Conservation (phyloP, 2,888 invertebrate species). For the Nyleta sp. region DNA sequence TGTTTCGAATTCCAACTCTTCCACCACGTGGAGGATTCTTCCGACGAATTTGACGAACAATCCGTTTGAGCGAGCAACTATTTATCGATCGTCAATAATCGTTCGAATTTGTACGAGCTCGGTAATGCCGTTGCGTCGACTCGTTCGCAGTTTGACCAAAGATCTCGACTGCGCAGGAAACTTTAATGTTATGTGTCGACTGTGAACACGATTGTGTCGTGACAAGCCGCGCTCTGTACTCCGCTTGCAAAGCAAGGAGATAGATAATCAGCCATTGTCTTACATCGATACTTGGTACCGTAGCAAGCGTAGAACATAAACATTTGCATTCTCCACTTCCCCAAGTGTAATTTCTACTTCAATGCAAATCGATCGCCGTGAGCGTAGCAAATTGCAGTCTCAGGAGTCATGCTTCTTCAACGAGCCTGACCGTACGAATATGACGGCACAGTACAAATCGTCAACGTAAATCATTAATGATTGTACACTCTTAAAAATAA, state of each 20-base stretch:
- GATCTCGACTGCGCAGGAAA: slow-evolving; percentile 17
- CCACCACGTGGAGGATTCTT: too few relatives aligned
- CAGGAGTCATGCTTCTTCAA: slow-evolving; percentile 30
- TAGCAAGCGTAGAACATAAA: slow-evolving; percentile 66
- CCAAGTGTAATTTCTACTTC: slow-evolving; percentile 59
- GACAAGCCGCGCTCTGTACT: slow-evolving; percentile 70
- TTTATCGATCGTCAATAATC: too few relatives aligned
- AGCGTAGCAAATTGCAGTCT: slow-evolving; percentile 44
- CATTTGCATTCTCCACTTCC: slow-evolving; percentile 68
- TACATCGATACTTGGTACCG: slow-evolving; percentile 71
- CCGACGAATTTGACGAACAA: too few relatives aligned
- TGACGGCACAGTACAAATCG: neutral
- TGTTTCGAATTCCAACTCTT: too few relatives aligned
- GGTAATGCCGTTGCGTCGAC: too few relatives aligned
- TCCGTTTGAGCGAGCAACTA: too few relatives aligned
- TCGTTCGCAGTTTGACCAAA: neutral
- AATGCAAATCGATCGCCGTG: slow-evolving; percentile 58
- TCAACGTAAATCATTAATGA: slow-evolving; percentile 1
- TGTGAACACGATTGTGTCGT: slow-evolving; percentile 67
- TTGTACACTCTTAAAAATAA: neutral
- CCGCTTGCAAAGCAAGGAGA: slow-evolving; percentile 73
- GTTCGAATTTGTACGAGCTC: too few relatives aligned
- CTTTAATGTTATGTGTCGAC: slow-evolving; percentile 45
- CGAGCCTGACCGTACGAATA: slow-evolving; percentile 4
- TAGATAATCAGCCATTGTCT: slow-evolving; percentile 80